Percentiles rank a stretch among this genome's conserved stretches.
phyloP scores from a whole-genome alignment of 2,113 vertebrate species.

The Scartelaos histophorus region DNA sequence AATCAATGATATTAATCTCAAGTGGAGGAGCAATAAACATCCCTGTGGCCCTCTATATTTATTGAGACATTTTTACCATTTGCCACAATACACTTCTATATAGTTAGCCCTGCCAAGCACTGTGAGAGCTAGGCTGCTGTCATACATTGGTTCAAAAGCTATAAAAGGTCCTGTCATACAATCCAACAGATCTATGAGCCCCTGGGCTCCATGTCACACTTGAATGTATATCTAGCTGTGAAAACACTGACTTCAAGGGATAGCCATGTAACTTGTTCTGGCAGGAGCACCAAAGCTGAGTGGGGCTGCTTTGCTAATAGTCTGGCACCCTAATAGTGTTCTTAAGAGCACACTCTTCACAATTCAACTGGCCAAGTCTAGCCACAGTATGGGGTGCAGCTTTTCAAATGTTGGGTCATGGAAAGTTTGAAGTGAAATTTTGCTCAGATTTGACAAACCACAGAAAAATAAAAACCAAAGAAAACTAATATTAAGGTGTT shows the following conservation, averaged over 20 bases:
- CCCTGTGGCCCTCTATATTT: constrained; percentile 38
- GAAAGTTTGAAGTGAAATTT: constrained; percentile 43
- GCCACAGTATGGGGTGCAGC: constrained; percentile 41
- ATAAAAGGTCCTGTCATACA: constrained; percentile 65
- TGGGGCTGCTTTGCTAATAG: constrained; percentile 49
- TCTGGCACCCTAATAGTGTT: constrained; percentile 52
- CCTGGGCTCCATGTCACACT: constrained; percentile 58
- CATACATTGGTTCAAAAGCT: constrained; percentile 58
- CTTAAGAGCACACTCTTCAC: constrained; percentile 52
- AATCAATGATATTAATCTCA: constrained; percentile 22
- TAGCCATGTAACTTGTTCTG: constrained; percentile 61
- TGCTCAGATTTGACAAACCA: neutral
- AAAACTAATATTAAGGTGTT: too few species aligned
- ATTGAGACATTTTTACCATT: constrained; percentile 52
- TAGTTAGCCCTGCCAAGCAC: constrained; percentile 53
- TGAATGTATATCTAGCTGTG: constrained; percentile 66
- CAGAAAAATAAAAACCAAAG: neutral
- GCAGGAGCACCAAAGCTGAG: constrained; percentile 58
- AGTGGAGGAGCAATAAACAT: constrained; percentile 43
- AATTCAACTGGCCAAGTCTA: constrained; percentile 40
- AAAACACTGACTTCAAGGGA: constrained; percentile 63
- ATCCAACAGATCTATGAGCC: constrained; percentile 61
- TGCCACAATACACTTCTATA: constrained; percentile 38
- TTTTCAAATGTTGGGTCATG: constrained; percentile 26
- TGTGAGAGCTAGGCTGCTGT: constrained; percentile 54